A percentile compares a stretch with the other conserved stretches of the same genome.
Evolutionary conservation across 2,888 invertebrate species (phyloP).

Genomic region (Eupithecia tripunctaria): DNA sequence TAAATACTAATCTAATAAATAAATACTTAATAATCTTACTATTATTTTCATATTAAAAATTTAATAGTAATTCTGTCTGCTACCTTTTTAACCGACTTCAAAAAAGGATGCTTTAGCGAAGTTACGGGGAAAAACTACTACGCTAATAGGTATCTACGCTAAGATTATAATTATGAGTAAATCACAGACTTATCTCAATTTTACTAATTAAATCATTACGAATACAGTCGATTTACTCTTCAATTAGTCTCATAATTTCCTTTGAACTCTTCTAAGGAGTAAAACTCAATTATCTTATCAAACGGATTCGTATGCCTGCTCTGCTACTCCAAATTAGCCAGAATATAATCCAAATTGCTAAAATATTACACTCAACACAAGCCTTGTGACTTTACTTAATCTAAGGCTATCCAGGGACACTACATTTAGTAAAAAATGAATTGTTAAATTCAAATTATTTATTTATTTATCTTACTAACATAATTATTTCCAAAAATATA

Average conservation of each 20-base stretch:
- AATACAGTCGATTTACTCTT: neutral
- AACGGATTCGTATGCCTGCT: neutral
- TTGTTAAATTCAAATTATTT: neutral
- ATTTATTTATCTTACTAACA: neutral
- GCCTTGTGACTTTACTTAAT: neutral
- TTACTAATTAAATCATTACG: neutral
- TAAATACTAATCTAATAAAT: too few species aligned
- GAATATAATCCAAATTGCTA: neutral
- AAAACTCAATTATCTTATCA: neutral
- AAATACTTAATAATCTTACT: too few species aligned
- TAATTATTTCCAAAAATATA: neutral
- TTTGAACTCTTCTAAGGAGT: neutral
- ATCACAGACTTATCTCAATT: neutral
- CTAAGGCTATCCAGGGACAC: neutral
- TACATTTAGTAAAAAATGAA: neutral
- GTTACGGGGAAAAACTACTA: too few species aligned
- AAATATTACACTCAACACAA: neutral
- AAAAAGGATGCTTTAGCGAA: too few species aligned
- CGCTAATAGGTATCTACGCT: neutral
- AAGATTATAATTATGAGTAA: neutral
- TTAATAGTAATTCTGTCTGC: too few species aligned
- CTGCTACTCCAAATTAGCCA: too few species aligned
- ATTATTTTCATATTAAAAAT: too few species aligned
- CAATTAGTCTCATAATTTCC: slow-evolving; percentile 2
- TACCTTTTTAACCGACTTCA: too few species aligned